Percentiles rank a stretch among this genome's conserved stretches.
phyloP scores from a whole-genome alignment of 2,888 invertebrate species.

The Pammene aurita region DNA sequence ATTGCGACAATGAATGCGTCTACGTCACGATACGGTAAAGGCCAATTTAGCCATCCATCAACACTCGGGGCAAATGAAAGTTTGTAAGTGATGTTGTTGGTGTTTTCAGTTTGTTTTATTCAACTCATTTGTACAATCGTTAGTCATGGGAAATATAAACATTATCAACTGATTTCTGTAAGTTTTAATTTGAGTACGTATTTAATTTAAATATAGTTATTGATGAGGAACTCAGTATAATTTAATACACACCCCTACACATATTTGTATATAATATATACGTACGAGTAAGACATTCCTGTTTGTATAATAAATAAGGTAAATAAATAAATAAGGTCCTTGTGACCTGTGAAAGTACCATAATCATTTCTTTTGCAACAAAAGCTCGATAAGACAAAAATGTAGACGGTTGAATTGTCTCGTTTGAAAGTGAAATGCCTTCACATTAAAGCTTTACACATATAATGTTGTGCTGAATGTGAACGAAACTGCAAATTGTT shows the following conservation, averaged over 20 bases:
- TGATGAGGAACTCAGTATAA: too few species aligned
- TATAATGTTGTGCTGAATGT: constrained; percentile 41
- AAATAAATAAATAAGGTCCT: too few species aligned
- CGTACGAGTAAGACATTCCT: not conserved
- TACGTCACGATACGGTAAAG: constrained; percentile 32
- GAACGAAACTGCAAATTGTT: constrained; percentile 32
- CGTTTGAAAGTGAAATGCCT: constrained; percentile 61
- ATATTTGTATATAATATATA: too few species aligned
- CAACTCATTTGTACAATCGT: constrained; percentile 2
- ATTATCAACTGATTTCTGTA: not conserved
- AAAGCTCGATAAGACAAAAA: constrained; percentile 56
- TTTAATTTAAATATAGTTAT: too few species aligned
- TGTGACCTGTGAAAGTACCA: constrained; percentile 63
- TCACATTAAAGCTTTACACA: constrained; percentile 43
- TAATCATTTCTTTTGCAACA: constrained; percentile 61
- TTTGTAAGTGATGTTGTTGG: constrained; percentile 32
- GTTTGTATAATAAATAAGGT: too few species aligned
- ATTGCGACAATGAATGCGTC: constrained; percentile 37
- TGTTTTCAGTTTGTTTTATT: constrained; percentile 15
- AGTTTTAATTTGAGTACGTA: too few species aligned
- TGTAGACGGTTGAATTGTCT: constrained; percentile 56
- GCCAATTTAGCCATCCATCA: constrained; percentile 33
- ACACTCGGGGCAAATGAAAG: constrained; percentile 22
- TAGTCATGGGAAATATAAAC: constrained; percentile 18
- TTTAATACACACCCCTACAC: too few species aligned